phyloP scores from a whole-genome alignment of 1,140 invertebrate genomes.

The Drosophila sucinea region DNA sequence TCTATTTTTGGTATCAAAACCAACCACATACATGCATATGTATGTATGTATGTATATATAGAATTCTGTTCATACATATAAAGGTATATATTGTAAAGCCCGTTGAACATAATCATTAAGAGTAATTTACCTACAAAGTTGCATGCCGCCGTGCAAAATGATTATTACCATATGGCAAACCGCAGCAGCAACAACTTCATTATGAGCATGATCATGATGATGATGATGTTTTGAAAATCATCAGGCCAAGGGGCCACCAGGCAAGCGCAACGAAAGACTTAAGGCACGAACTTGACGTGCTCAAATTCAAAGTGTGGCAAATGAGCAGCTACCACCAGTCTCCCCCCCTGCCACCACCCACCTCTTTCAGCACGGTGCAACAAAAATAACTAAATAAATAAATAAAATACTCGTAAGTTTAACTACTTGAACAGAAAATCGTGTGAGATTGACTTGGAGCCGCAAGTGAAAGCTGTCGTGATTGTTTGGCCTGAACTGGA shows the following conservation, averaged over 20 bases:
- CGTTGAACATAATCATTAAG: conserved; percentile 80
- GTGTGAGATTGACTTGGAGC: conserved; percentile 34
- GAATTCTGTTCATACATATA: not conserved
- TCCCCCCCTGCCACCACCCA: conserved; percentile 24
- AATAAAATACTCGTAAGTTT: conserved; percentile 46
- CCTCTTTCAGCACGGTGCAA: not conserved
- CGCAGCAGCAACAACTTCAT: conserved; percentile 21
- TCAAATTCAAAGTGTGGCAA: conserved; percentile 78
- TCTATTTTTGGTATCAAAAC: conserved; percentile 52
- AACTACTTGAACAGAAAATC: conserved; percentile 43
- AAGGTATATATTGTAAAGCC: conserved; percentile 67
- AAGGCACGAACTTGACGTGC: conserved; percentile 80
- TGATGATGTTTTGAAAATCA: conserved; percentile 12
- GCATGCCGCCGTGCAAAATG: conserved; percentile 72
- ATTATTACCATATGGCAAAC: conserved; percentile 76
- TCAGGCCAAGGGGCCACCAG: conserved; percentile 65
- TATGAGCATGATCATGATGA: not conserved
- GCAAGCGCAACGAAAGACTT: conserved; percentile 76
- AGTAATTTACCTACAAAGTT: conserved; percentile 81
- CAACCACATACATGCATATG: too few species aligned
- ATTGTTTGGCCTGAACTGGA: conserved; percentile 14
- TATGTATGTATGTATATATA: too few species aligned
- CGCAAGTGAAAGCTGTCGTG: conserved; percentile 54
- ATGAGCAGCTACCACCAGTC: conserved; percentile 50
- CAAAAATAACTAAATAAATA: conserved; percentile 65